Evolutionary conservation across 2,113 vertebrate genomes (phyloP).

Genomic region (Platycercus adscitus): DNA sequence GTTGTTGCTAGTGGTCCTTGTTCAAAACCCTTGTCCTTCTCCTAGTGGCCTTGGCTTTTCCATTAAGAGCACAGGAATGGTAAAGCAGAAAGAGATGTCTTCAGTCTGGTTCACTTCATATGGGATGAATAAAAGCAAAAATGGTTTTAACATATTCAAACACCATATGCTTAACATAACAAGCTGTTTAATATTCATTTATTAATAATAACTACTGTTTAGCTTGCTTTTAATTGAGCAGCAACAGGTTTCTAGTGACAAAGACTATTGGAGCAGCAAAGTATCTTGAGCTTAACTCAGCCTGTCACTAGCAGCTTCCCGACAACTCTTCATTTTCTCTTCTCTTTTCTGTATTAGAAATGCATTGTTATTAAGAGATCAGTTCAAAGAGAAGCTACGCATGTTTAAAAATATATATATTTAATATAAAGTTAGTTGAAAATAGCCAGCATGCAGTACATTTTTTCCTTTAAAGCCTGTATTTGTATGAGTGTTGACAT

Average conservation of each 20-base stretch:
- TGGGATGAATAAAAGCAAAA: constrained; percentile 25
- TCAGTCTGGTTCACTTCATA: neutral
- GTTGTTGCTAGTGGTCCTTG: neutral
- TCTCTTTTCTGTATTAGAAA: neutral
- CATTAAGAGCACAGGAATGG: neutral
- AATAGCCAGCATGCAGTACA: neutral
- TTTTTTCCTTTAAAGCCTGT: neutral
- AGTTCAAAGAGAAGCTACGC: neutral
- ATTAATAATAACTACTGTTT: constrained; percentile 67
- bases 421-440: neutral
- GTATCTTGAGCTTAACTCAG: constrained; percentile 41
- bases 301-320: constrained; percentile 31
- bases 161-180: constrained; percentile 57
- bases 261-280: constrained; percentile 38
- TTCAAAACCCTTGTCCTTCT: neutral
- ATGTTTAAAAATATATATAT: neutral
- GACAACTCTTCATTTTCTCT: neutral
- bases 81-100: neutral
- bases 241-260: constrained; percentile 39
- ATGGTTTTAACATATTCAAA: constrained; percentile 20
- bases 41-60: neutral
- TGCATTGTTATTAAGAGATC: neutral
- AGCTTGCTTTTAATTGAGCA: constrained; percentile 58
- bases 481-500: neutral
- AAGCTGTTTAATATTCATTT: constrained; percentile 71